Evolutionary conservation across 2,888 invertebrate species (phyloP).

Genomic region (Eledone cirrhosa): DNA sequence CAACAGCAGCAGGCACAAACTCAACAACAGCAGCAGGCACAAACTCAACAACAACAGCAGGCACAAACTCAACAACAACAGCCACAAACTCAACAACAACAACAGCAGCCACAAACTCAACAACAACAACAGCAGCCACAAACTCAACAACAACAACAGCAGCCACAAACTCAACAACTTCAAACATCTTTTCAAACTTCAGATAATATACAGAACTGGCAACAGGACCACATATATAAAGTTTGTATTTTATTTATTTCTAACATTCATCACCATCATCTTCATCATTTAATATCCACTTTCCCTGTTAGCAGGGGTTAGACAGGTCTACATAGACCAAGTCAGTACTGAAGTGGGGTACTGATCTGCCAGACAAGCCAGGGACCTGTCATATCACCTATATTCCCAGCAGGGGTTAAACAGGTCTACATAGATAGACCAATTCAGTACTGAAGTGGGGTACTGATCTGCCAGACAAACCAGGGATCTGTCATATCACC

Average conservation of each 20-base stretch:
- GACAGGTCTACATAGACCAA: too few relatives aligned
- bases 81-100: slow-evolving; percentile 9
- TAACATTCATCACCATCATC: too few relatives aligned
- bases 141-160: slow-evolving; percentile 30
- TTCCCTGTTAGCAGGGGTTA: too few relatives aligned
- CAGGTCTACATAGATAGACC: too few relatives aligned
- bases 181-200: slow-evolving; percentile 26
- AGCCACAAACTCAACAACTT: slow-evolving; percentile 33
- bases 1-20: slow-evolving; percentile 32
- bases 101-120: slow-evolving; percentile 23
- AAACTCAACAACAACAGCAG: slow-evolving; percentile 30
- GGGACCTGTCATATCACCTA: too few relatives aligned
- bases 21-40: slow-evolving; percentile 31
- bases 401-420: too few relatives aligned
- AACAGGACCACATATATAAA: slow-evolving; percentile 28
- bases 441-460: too few relatives aligned
- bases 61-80: slow-evolving; percentile 29
- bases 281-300: too few relatives aligned
- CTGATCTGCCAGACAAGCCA: too few relatives aligned
- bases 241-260: slow-evolving; percentile 19
- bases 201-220: slow-evolving; percentile 28
- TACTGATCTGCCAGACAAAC: too few relatives aligned
- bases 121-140: slow-evolving; percentile 32
- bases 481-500: too few relatives aligned
- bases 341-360: too few relatives aligned